Conservation (phyloP, 2,113 vertebrate species). For the Limanda limanda region DNA sequence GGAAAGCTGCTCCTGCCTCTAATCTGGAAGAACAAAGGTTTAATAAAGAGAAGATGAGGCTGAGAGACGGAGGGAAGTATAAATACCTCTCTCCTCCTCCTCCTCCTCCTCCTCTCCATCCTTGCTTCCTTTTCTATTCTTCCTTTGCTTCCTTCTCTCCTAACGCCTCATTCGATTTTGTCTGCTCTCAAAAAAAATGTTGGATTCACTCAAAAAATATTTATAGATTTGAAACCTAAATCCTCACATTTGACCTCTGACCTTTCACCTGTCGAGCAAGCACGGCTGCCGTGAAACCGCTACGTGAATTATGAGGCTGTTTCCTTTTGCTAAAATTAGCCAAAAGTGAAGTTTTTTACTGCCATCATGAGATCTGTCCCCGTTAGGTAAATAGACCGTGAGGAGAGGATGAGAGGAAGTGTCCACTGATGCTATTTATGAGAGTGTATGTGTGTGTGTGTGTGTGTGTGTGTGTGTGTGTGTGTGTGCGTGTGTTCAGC, state of each 20-base stretch:
- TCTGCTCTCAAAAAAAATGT: background rate
- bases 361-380: constrained; percentile 48
- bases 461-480: constrained; percentile 32
- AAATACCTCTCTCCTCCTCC: constrained; percentile 16
- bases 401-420: background rate
- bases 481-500: constrained; percentile 16
- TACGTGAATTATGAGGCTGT: background rate
- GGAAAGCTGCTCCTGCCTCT: constrained; percentile 65
- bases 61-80: constrained; percentile 13
- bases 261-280: background rate
- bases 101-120: background rate
- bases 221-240: background rate
- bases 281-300: background rate
- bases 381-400: constrained; percentile 43
- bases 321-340: background rate
- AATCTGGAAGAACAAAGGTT: constrained; percentile 69
- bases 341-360: constrained; percentile 22
- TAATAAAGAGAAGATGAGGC: constrained; percentile 66
- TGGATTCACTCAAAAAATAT: background rate
- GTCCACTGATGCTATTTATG: constrained; percentile 21
- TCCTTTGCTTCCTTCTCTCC: constrained; percentile 16
- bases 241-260: constrained; percentile 10
- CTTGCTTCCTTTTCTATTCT: background rate
- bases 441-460: background rate
- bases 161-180: background rate